phyloP scores from a whole-genome alignment of 1,140 invertebrate species.

The Oedothorax gibbosus region DNA sequence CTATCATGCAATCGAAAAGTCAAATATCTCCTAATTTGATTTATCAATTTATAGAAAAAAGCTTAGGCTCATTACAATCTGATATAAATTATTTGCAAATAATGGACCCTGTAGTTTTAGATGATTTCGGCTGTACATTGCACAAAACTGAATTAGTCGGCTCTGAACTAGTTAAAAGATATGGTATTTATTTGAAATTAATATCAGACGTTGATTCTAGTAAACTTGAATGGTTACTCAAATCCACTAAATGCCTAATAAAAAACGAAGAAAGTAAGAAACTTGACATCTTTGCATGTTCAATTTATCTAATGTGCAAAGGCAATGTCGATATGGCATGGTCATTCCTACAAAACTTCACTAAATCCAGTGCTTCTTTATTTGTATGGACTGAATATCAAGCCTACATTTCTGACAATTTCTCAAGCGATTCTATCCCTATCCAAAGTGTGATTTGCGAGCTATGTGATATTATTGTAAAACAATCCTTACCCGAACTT shows the following conservation, averaged over 20 bases:
- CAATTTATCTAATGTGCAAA: slow-evolving; percentile 38
- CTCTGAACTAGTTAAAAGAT: slow-evolving; percentile 10
- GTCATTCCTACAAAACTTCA: slow-evolving; percentile 24
- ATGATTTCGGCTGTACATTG: not conserved
- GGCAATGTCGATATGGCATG: slow-evolving; percentile 4
- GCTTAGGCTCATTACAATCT: not conserved
- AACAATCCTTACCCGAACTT: slow-evolving; percentile 16
- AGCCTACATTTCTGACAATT: not conserved
- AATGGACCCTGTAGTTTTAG: not conserved
- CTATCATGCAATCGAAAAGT: not conserved
- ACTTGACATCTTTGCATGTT: slow-evolving; percentile 34
- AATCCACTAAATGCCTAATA: slow-evolving; percentile 12
- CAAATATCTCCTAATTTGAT: not conserved
- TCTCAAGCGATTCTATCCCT: not conserved
- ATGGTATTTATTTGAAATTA: slow-evolving; percentile 28
- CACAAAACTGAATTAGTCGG: slow-evolving; percentile 29
- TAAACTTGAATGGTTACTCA: slow-evolving; percentile 29
- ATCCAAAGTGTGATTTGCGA: slow-evolving; percentile 10
- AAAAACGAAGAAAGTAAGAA: slow-evolving; percentile 1
- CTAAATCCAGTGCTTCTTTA: slow-evolving; percentile 18
- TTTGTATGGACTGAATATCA: slow-evolving; percentile 26
- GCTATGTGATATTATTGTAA: slow-evolving; percentile 40
- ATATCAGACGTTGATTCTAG: not conserved
- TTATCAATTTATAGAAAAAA: slow-evolving; percentile 11
- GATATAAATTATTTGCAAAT: not conserved